Base-by-base conservation (phyloP, 2,113 vertebrate species). In the Machaerirhynchus nigripectus region DNA sequence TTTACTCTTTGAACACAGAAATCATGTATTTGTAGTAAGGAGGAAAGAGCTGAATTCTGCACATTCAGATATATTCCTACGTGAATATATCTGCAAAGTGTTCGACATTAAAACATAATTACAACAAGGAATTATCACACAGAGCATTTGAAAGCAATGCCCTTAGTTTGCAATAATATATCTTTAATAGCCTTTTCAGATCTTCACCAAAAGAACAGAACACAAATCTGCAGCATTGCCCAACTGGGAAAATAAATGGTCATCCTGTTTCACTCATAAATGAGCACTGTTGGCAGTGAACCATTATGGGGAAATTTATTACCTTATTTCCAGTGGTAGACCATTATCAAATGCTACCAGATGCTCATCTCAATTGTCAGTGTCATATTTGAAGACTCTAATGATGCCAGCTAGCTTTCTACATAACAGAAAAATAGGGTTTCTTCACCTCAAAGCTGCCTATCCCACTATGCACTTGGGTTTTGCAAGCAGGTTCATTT, bases 291-390 rank as follows among this genome's bases (percentile, higher is more conserved):
- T 87, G 93, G 46, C 91, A 94, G 46, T 49, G 35, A 94, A 82
- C 57, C 22, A 69, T 90, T 93, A 91, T 35, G 20, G 47, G 84
- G 39, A 95, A 96, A 96, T 93, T 85, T 86, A 90, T 93, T 95
- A 73, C 84, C 78, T 87, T 95, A 70, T 96, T 97, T 95, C 53
- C 87, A 88, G 85, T 47, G 50, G 42, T 46, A 95, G 67, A 91
- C 75, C 75, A 94, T 94, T 97, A 97, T 91, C 96, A 96, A 94
- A 95, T 95, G 85, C 59, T 94, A 93, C 87, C 94, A 96, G 90
- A 88, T 95, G 93, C 83, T 96, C 93, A 96, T 94, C 91, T 93
- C 63, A 83, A 83, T 95, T 89, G 39, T 73, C 84, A 90, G 1
- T 83, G 91, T 91, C 78, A 70, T 86, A 87, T 83, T n/a, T 86